These are phyloP conservation scores for Eretmochelys imbricata DNA, from an alignment of 2,113 vertebrate genomes.

Conservation along the genomic window DNA sequence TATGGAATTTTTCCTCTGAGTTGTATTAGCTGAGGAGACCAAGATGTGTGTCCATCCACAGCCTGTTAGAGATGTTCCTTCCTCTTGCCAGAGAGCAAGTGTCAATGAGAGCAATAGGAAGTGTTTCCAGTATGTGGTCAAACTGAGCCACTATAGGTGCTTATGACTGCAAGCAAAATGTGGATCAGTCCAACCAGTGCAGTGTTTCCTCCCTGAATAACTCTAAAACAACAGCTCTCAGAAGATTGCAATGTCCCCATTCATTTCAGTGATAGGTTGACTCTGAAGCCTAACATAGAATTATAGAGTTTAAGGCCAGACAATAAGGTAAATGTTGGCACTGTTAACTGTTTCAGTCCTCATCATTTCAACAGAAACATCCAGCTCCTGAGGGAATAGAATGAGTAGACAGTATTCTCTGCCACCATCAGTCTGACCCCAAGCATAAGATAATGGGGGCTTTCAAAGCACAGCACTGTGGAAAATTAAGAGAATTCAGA, in stretches of 20 bases:
- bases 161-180: neutral
- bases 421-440: neutral
- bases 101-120: neutral
- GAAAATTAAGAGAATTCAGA: neutral
- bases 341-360: neutral
- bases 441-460: neutral
- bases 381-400: neutral
- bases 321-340: neutral
- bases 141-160: neutral
- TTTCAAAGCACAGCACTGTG: neutral
- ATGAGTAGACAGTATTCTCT: neutral
- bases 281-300: neutral
- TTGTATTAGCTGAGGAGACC: neutral
- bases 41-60: neutral
- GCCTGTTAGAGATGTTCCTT: neutral
- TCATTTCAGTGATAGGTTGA: neutral
- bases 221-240: neutral
- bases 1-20: neutral
- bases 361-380: slow-evolving; percentile 6
- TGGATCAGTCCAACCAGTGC: neutral
- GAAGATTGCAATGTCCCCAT: neutral
- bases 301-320: neutral
- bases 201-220: neutral
- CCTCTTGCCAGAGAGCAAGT: neutral
- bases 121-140: neutral